These are phyloP conservation scores for Tachypleus tridentatus DNA, from an alignment of 1,140 invertebrate genomes.

Conservation along the genomic window DNA sequence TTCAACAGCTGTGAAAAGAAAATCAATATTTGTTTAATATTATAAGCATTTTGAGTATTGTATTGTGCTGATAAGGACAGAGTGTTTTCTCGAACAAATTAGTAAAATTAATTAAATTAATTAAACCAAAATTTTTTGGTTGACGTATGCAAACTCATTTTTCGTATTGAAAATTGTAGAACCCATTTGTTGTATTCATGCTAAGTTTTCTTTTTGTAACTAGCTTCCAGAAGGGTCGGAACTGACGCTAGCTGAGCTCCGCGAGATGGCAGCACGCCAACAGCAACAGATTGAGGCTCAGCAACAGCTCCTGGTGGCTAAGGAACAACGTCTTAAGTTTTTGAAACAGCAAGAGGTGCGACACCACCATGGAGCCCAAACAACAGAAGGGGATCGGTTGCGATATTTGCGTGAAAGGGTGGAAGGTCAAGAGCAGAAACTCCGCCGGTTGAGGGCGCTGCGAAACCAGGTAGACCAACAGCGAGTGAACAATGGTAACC, in stretches of 20 bases:
- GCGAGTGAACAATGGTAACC: conserved; percentile 74
- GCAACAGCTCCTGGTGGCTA: conserved; percentile 75
- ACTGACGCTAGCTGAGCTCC: conserved; percentile 29
- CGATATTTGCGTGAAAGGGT: conserved; percentile 69
- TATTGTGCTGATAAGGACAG: no score
- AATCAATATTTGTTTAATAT: no score
- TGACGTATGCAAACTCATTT: no score
- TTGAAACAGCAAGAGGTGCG: conserved; percentile 81
- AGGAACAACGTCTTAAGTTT: conserved; percentile 85
- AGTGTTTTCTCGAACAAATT: no score
- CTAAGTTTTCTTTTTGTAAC: no score
- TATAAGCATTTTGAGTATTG: no score
- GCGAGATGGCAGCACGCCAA: conserved; percentile 83
- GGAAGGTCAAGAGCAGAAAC: conserved; percentile 84
- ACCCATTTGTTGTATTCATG: no score
- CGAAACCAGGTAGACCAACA: conserved; percentile 84
- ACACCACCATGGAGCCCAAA: conserved; percentile 64
- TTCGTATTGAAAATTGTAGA: no score
- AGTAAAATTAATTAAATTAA: no score
- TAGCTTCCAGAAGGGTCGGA: conserved; percentile 6
- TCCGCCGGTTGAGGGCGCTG: conserved; percentile 73
- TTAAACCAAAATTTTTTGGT: no score
- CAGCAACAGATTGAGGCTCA: conserved; percentile 92
- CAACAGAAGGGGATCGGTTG: conserved; percentile 12
- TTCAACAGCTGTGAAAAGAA: no score